phyloP scores from a whole-genome alignment of 2,797 vertebrate species.

The Eulemur coronatus region DNA sequence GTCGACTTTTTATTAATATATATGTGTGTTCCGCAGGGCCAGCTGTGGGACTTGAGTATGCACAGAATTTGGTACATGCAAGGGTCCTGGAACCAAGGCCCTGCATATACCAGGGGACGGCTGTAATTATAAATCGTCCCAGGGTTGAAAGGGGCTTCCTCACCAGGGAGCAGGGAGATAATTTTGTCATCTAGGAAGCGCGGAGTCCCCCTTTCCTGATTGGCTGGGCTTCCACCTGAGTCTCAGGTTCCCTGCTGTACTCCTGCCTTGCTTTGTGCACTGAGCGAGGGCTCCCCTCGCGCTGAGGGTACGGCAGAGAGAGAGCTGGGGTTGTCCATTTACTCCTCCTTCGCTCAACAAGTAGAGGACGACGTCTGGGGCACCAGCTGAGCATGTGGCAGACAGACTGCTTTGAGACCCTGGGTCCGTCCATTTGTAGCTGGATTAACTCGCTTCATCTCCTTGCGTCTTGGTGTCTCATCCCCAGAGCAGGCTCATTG shows the following conservation, averaged over 20 bases:
- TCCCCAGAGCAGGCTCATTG: not conserved
- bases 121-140: not conserved
- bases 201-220: not conserved
- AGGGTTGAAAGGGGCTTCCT: not conserved
- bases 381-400: not conserved
- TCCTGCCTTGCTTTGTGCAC: fast-evolving
- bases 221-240: fast-evolving
- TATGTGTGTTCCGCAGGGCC: no score
- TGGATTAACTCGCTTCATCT: fast-evolving
- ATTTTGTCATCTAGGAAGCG: not conserved
- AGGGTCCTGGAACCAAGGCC: no score
- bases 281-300: fast-evolving
- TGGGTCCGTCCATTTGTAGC: not conserved
- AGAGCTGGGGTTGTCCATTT: fast-evolving
- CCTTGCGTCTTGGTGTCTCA: fast-evolving
- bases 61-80: no score
- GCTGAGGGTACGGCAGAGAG: not conserved
- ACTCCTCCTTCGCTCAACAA: fast-evolving
- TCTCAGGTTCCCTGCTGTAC: fast-evolving
- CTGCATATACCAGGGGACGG: no score
- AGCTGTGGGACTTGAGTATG: no score
- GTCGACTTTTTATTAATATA: no score
- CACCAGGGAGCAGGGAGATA: not conserved
- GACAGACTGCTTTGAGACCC: fast-evolving
- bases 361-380: fast-evolving